Conservation (phyloP, 2,888 invertebrate genomes). For the Drosophila hamatofila region DNA sequence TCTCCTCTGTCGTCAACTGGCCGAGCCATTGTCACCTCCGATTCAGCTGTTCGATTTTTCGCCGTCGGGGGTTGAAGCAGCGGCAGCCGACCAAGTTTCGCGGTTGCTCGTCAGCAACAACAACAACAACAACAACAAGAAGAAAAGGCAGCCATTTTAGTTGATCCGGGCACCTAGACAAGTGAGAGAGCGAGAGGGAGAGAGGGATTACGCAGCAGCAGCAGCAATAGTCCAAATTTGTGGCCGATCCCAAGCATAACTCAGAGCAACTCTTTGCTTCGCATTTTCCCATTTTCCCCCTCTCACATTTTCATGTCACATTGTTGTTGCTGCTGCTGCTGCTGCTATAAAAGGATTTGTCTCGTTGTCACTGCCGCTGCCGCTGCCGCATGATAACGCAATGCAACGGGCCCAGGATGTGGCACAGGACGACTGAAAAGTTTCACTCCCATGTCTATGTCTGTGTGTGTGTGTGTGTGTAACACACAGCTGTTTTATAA, state of each 20-base stretch:
- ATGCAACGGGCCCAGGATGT: constrained; percentile 30
- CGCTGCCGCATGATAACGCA: constrained; percentile 40
- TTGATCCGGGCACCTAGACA: constrained; percentile 37
- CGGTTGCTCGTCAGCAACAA: constrained; percentile 22
- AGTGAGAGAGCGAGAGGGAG: background rate
- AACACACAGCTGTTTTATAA: constrained; percentile 82
- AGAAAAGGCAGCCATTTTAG: constrained; percentile 57
- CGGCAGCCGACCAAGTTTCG: constrained; percentile 29
- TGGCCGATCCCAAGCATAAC: constrained; percentile 31
- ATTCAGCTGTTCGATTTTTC: constrained; percentile 59
- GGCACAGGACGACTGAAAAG: constrained; percentile 33
- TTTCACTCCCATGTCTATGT: constrained; percentile 16
- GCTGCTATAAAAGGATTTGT: constrained; percentile 76
- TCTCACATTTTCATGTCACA: constrained; percentile 3
- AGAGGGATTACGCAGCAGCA: constrained; percentile 17
- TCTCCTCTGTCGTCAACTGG: no score
- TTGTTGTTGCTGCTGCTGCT: constrained; percentile 16
- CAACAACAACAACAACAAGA: constrained; percentile 23
- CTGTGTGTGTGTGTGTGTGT: constrained; percentile 9
- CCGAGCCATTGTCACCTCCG: constrained; percentile 58
- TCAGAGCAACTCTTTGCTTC: constrained; percentile 64
- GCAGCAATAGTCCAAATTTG: constrained; percentile 14
- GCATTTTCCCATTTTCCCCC: constrained; percentile 61
- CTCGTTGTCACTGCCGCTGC: constrained; percentile 65
- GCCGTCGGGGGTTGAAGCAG: constrained; percentile 61